Evolutionary conservation across 1,140 invertebrate species (phyloP).

Genomic region (Ceratosolen fusciceps): DNA sequence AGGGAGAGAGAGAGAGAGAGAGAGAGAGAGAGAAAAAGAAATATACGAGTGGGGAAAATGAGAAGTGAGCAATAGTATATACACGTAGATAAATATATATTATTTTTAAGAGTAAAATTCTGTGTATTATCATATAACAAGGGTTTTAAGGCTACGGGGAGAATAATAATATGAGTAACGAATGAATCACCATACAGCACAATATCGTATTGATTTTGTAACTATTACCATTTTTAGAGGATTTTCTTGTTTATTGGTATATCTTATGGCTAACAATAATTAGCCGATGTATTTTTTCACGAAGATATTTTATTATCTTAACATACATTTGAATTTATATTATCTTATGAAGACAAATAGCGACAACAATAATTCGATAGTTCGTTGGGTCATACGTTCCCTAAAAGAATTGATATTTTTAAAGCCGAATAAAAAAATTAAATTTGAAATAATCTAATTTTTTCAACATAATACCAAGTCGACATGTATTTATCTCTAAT

Average conservation of each 20-base stretch:
- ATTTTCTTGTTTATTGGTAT: background rate
- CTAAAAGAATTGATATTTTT: no score
- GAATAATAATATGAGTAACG: background rate
- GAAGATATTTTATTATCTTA: no score
- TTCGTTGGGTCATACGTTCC: no score
- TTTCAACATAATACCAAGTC: no score
- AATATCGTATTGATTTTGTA: background rate
- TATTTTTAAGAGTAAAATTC: background rate
- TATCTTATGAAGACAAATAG: no score
- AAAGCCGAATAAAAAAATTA: no score
- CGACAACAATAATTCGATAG: no score
- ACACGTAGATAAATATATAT: background rate
- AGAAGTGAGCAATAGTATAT: background rate
- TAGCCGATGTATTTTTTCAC: no score
- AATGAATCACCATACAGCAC: background rate
- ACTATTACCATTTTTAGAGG: background rate
- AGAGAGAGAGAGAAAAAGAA: conserved; percentile 2
- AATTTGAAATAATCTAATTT: no score
- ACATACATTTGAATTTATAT: no score
- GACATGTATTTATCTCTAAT: no score
- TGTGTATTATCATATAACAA: background rate
- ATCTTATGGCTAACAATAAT: background rate
- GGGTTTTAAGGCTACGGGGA: background rate
- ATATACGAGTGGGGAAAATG: background rate
- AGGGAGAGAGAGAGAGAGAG: background rate